Conservation (phyloP, 2,797 vertebrate species). For the Cynopterus sphinx region DNA sequence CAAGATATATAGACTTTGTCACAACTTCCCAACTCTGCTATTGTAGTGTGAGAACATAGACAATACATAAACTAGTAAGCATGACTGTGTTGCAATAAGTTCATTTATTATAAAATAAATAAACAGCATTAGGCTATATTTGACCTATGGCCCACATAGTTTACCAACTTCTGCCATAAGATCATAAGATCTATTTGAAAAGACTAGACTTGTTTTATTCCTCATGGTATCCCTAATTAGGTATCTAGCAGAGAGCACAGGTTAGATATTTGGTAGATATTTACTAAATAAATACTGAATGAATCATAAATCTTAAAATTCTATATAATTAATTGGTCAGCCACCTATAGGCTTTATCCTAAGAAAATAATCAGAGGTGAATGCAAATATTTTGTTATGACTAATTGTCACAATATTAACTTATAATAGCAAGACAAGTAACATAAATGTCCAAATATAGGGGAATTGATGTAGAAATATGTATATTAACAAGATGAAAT, state of each 20-base stretch:
- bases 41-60: background rate
- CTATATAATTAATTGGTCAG: background rate
- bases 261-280: slow-evolving; percentile 10
- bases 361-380: slow-evolving; percentile 28
- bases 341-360: background rate
- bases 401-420: background rate
- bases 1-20: background rate
- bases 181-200: background rate
- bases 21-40: background rate
- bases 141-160: background rate
- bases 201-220: background rate
- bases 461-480: background rate
- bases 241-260: background rate
- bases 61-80: background rate
- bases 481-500: background rate
- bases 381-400: background rate
- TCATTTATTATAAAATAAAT: background rate
- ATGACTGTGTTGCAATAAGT: background rate
- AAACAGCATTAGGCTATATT: background rate
- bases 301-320: slow-evolving; percentile 10
- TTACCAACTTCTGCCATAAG: background rate
- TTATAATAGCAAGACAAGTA: slow-evolving; percentile 28
- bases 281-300: background rate
- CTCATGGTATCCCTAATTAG: background rate
- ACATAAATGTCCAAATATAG: background rate